Conservation (phyloP, 2,113 vertebrate species). For the Hyaena hyaena region DNA sequence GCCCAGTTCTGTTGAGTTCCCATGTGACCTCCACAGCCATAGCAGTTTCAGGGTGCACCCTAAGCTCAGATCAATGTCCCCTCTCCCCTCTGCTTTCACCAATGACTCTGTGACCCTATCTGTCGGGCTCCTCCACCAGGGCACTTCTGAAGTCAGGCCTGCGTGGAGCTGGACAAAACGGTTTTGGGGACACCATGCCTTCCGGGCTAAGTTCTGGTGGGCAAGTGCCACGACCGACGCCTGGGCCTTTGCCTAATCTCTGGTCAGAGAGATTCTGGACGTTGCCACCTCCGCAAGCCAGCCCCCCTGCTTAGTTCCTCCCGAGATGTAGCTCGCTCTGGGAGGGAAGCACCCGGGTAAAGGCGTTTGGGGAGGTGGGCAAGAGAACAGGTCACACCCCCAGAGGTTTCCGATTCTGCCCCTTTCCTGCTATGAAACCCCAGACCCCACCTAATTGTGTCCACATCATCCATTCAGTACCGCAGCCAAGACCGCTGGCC, state of each 20-base stretch:
- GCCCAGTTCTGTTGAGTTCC: constrained; percentile 26
- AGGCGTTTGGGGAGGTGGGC: neutral
- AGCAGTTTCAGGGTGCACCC: constrained; percentile 52
- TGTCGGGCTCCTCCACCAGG: neutral
- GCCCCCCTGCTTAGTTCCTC: neutral
- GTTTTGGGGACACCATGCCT: neutral
- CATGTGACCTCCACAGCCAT: constrained; percentile 49
- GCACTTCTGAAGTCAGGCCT: neutral
- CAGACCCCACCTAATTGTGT: neutral
- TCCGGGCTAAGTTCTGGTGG: neutral
- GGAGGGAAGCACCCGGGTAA: constrained; percentile 19
- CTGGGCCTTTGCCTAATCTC: neutral
- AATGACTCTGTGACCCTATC: neutral
- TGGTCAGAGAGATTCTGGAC: neutral
- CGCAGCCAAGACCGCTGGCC: neutral
- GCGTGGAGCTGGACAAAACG: neutral
- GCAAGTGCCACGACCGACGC: neutral
- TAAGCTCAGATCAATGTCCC: constrained; percentile 22
- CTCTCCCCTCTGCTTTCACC: neutral
- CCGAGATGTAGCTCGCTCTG: neutral
- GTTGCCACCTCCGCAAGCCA: neutral
- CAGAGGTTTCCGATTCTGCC: neutral
- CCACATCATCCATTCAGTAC: constrained; percentile 34
- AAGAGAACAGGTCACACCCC: neutral
- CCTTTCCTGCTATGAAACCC: constrained; percentile 33